phyloP scores from a whole-genome alignment of 2,888 invertebrate species.

The Drosophila dives region DNA sequence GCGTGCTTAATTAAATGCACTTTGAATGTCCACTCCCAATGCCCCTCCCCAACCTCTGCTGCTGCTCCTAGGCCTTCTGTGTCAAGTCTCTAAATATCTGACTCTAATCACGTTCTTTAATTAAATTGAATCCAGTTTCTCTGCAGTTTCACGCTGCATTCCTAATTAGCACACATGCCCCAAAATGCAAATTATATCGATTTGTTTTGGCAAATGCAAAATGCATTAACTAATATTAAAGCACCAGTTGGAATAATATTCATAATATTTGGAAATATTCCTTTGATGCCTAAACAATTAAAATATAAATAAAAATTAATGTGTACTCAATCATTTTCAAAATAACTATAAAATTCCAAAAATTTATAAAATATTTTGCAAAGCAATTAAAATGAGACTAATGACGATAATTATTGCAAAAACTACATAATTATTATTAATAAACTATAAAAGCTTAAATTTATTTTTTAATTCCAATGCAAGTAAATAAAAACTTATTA shows the following conservation, averaged over 20 bases:
- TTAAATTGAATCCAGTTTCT: constrained; percentile 56
- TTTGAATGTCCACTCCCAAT: constrained; percentile 65
- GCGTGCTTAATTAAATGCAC: constrained; percentile 79
- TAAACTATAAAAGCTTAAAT: not conserved
- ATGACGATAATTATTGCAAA: not conserved
- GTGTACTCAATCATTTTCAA: not conserved
- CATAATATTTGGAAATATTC: not conserved
- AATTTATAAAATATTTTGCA: not conserved
- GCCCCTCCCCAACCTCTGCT: constrained; percentile 18
- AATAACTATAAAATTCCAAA: not conserved
- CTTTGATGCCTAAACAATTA: not conserved
- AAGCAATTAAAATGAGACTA: not conserved
- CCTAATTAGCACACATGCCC: constrained; percentile 32
- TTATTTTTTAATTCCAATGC: not conserved
- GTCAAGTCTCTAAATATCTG: constrained; percentile 15
- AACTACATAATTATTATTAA: not conserved
- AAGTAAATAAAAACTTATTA: not conserved
- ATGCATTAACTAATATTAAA: constrained; percentile 34
- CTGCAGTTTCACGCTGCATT: constrained; percentile 48
- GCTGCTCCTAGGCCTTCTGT: constrained; percentile 58
- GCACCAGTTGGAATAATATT: not conserved
- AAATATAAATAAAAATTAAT: not conserved
- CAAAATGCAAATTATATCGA: constrained; percentile 32
- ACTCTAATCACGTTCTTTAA: constrained; percentile 54
- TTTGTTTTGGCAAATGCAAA: constrained; percentile 27